Evolutionary conservation across 2,113 vertebrate genomes (phyloP), one percentile per base, ranked within the genome.

Genomic region (Micromys minutus): DNA sequence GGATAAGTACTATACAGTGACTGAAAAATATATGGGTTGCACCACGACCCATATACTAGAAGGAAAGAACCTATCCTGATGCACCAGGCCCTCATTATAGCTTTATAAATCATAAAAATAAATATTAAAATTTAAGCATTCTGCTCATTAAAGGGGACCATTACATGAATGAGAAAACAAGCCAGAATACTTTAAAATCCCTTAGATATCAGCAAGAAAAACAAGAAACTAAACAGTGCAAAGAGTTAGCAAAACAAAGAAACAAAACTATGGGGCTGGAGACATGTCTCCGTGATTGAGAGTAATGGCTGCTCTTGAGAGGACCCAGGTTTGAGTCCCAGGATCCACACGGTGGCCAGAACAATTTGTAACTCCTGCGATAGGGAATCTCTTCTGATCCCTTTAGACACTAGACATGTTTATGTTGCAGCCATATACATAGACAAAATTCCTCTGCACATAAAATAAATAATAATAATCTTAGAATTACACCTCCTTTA

Each of bases 181-280:
- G 87, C 26, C 24, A 90, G 42, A 92, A 76, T 74, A 87, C 17
- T 76, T 92, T 81, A 75, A 92, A n/a, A 92, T 89, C 7, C 39
- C 52, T 81, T 50, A 34, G 36, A 80, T 79, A 36, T n/a, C n/a
- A 86, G 11, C 50, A 61, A 76, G 39, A 17, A 42, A 42, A 69
- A 74, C 16, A 50, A 76, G 55, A 29, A 83, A 16, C 55, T 61
- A 83, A 83, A 83, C 10, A 61, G n/a, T 83, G 13, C 24, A 61
- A 80, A 79, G 42, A 61, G 1, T 42, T 9, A 42, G 26, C 3
- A 59, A 26, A 83, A 57, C n/a, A 36, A 16, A 15, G 16, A 21
- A 39, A 21, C 8, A 42, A 31, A n/a, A 26, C 34, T 81, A 57
- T 34, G 79, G 34, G 1, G 10, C 77, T 79, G 17, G 19, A 57